Base-by-base conservation (phyloP, 1,140 invertebrate species). In the Drosophila busckii region DNA sequence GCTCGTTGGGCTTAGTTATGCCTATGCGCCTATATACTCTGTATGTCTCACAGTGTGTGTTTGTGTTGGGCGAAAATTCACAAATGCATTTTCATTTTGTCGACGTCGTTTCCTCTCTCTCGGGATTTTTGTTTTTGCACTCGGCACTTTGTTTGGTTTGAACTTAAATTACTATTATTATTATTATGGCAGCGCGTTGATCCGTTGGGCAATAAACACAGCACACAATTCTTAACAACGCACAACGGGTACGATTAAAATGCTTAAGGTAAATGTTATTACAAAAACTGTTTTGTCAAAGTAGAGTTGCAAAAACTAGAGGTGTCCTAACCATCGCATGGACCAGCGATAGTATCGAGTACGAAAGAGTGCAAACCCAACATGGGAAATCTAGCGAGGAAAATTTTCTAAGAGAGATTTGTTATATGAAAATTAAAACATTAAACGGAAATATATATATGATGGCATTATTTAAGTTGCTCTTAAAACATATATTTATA, bases 1-100 rank as follows among this genome's bases (percentile, higher is more conserved):
- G 56, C 64, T 32, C 28, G 37, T 73, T 56, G 49, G 58, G 37
- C 9, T 52, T 40, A 42, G 32, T 28, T 58, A 7, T 29, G 42
- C n/a, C n/a, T n/a, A n/a, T n/a, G n/a, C n/a, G n/a, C n/a, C n/a
- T n/a, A n/a, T n/a, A n/a, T n/a, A n/a, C n/a, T 46, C 22, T 42
- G 31, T 38, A 15, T 26, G 17, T 45, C 29, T 38, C 19, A 44
- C 29, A 32, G 52, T 55, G 48, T 59, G 58, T 66, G 31, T 52
- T 28, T 66, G 20, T 55, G 23, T 61, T 50, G 49, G 52, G 62
- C 48, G 35, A 62, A 66, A 66, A 62, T 66, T 70, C 62, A 78
- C 75, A 82, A 78, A 80, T 80, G 73, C 73, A 78, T 78, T 78
- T 78, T 78, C 42, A 35, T 61, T 53, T 78, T 65, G 66, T 66